Evolutionary conservation across 1,140 invertebrate genomes (phyloP).

Genomic region (Goniozus legneri): DNA sequence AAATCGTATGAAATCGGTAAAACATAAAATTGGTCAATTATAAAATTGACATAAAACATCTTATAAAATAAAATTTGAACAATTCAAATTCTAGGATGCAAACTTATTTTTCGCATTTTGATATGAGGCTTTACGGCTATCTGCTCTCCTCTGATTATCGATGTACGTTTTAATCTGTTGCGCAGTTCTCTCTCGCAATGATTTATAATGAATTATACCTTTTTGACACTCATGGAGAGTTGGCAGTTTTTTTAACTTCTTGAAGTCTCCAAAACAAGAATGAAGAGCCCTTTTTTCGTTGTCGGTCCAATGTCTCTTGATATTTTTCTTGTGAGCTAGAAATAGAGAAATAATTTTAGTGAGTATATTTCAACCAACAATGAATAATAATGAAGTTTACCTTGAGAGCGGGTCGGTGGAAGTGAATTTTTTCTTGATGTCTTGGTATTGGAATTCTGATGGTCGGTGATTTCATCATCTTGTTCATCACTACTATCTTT

Average conservation of each 20-base stretch:
- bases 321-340: neutral
- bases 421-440: neutral
- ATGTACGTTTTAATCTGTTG: conserved; percentile 9
- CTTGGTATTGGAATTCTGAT: neutral
- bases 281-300: neutral
- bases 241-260: conserved; percentile 3
- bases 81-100: too few relatives aligned
- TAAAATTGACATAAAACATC: too few relatives aligned
- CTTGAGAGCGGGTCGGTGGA: neutral
- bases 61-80: too few relatives aligned
- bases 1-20: too few relatives aligned
- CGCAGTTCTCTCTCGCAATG: neutral
- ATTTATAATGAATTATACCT: neutral
- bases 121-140: too few relatives aligned
- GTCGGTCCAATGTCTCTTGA: neutral
- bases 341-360: neutral
- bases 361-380: neutral
- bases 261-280: neutral
- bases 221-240: neutral
- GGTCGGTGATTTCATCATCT: neutral
- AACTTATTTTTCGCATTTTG: too few relatives aligned
- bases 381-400: neutral
- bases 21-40: too few relatives aligned
- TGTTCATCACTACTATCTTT: neutral
- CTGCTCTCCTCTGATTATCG: conserved; percentile 2